Evolutionary conservation across 2,797 vertebrate genomes (phyloP), one percentile per base, ranked within the genome.

Genomic region (Jordanella pulchra): DNA sequence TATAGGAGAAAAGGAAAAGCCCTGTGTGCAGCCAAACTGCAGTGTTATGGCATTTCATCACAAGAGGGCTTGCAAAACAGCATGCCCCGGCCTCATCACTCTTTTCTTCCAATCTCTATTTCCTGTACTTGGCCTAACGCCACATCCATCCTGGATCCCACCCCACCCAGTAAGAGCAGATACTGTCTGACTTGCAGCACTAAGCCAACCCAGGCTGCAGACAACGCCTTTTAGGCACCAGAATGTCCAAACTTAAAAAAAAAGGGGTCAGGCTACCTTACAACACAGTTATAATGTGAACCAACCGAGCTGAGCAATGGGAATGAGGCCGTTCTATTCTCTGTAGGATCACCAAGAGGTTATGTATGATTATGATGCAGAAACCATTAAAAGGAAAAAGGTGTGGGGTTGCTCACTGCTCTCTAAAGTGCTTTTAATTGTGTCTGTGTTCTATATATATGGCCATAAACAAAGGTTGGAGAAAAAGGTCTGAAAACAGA

Each of bases 101-200:
- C 85, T 84, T 79, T 81, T 81, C 82, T 81, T 89, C 83, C 80
- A 86, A 86, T 84, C 89, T 84, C 88, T 81, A 83, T 87, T 90
- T 90, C 86, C 89, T 84, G 82, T 84, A 81, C 70, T 82, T 82
- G 73, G 71, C 80, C 76, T 73, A 75, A 65, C 10, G 3, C 80
- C 75, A 17, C 78, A 78, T 72, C 68, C 84, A 30, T 45, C 73
- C 72, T 78, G 61, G 76, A 39, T 30, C 32, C 56, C 56, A 60
- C 56, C 56, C 56, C 56, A 82, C 72, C 63, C 73, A 78, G 77
- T 80, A 79, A 76, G 67, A 72, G 77, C 85, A 84, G 82, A 87
- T 80, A 78, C 78, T 67, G 79, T 71, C 91, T 91, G 92, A 93
- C 87, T 90, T 90, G 89, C 79, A 75, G 78, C 81, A 77, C 67